Evolutionary conservation across 2,888 invertebrate genomes (phyloP).

Genomic region (Timema podura): DNA sequence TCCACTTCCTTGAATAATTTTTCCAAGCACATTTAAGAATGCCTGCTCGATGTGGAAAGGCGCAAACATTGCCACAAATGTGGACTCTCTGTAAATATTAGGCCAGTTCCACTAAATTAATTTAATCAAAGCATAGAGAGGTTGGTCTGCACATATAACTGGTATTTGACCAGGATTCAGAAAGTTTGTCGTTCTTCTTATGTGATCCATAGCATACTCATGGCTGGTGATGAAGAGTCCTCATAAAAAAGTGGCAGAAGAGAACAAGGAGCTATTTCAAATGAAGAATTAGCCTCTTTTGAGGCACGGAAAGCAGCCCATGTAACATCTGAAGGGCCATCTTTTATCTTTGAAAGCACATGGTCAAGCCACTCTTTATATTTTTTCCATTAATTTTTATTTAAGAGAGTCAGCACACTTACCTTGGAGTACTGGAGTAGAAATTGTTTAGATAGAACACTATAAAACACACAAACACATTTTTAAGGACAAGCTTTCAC

Average conservation of each 20-base stretch:
- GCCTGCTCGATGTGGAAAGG: conserved; percentile 38
- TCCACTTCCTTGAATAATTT: conserved; percentile 34
- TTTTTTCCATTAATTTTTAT: not conserved
- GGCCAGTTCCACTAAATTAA: conserved; percentile 37
- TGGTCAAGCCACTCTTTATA: not conserved
- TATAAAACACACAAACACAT: too few relatives aligned
- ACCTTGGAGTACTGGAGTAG: too few relatives aligned
- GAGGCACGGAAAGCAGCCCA: not conserved
- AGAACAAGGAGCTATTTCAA: not conserved
- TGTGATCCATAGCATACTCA: not conserved
- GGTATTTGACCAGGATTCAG: conserved; percentile 36
- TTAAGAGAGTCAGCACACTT: too few relatives aligned
- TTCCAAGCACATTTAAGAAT: conserved; percentile 34
- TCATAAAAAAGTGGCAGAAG: not conserved
- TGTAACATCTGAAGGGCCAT: not conserved
- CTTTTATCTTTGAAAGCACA: not conserved
- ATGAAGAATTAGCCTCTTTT: not conserved
- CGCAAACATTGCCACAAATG: conserved; percentile 37
- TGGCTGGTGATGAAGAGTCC: not conserved
- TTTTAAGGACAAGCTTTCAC: too few relatives aligned
- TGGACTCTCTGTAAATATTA: conserved; percentile 33
- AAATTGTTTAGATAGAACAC: too few relatives aligned
- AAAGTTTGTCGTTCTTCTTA: conserved; percentile 10
- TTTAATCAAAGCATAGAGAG: conserved; percentile 37
- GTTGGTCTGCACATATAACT: conserved; percentile 35